These are phyloP conservation scores for Microchirus variegatus DNA, from an alignment of 2,797 vertebrate genomes.

Conservation along the genomic window DNA sequence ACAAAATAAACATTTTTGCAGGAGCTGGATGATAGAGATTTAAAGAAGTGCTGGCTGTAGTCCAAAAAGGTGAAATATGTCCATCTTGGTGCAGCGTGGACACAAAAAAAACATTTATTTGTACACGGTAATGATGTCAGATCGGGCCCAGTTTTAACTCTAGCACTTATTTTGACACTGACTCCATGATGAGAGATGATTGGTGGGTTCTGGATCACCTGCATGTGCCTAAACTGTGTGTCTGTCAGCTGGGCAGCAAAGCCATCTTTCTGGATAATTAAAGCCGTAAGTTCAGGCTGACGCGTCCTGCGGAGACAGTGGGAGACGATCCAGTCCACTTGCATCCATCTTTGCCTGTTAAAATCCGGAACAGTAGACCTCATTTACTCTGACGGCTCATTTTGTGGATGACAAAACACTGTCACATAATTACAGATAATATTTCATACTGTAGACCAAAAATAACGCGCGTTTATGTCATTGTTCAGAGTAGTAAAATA, in stretches of 20 bases:
- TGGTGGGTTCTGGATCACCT: constrained; percentile 33
- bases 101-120: too few species aligned
- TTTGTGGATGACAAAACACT: constrained; percentile 3
- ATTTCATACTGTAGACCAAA: background rate
- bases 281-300: constrained; percentile 36
- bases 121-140: too few species aligned
- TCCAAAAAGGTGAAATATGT: too few species aligned
- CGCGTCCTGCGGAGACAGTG: constrained; percentile 46
- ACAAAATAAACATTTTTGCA: too few species aligned
- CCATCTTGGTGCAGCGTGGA: too few species aligned
- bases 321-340: constrained; percentile 40
- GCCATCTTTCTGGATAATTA: constrained; percentile 60
- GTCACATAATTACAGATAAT: constrained; percentile 1
- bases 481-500: constrained; percentile 29
- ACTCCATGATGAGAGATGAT: constrained; percentile 26
- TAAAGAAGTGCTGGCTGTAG: too few species aligned
- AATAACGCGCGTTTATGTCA: constrained; percentile 19
- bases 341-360: constrained; percentile 18
- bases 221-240: constrained; percentile 9
- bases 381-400: background rate
- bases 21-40: too few species aligned
- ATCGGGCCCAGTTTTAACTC: too few species aligned
- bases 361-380: constrained; percentile 11
- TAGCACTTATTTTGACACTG: too few species aligned
- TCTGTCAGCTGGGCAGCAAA: constrained; percentile 40